Evolutionary conservation across 2,888 invertebrate genomes (phyloP).

Genomic region (Strigamia maritima): DNA sequence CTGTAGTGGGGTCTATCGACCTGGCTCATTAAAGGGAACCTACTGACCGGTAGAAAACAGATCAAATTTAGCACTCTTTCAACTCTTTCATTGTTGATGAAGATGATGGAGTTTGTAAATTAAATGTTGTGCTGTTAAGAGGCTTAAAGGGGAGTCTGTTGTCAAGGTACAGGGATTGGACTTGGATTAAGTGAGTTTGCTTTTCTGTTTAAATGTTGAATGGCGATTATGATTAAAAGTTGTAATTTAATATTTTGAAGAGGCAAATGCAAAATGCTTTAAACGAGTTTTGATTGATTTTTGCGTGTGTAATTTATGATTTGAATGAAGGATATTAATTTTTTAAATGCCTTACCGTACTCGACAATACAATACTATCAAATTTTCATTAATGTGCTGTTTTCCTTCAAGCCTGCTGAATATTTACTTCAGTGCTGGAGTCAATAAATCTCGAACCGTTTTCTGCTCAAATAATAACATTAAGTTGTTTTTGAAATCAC

Average conservation of each 20-base stretch:
- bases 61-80: constrained; percentile 21
- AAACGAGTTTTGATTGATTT: neutral
- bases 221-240: no score
- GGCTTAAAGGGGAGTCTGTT: neutral
- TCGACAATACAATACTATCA: neutral
- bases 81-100: neutral
- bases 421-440: neutral
- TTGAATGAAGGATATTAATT: neutral
- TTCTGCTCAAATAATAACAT: neutral
- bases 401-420: neutral
- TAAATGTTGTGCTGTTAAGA: neutral
- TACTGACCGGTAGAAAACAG: constrained; percentile 21
- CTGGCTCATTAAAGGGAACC: constrained; percentile 17
- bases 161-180: neutral
- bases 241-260: no score
- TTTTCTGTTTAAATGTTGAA: no score
- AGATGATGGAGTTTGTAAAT: neutral
- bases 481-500: neutral
- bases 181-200: no score
- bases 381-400: neutral
- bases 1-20: constrained; percentile 30
- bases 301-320: neutral
- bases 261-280: no score
- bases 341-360: neutral
- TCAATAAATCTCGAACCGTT: neutral